phyloP scores from a whole-genome alignment of 2,797 vertebrate species.

The Lutjanus campechanus region DNA sequence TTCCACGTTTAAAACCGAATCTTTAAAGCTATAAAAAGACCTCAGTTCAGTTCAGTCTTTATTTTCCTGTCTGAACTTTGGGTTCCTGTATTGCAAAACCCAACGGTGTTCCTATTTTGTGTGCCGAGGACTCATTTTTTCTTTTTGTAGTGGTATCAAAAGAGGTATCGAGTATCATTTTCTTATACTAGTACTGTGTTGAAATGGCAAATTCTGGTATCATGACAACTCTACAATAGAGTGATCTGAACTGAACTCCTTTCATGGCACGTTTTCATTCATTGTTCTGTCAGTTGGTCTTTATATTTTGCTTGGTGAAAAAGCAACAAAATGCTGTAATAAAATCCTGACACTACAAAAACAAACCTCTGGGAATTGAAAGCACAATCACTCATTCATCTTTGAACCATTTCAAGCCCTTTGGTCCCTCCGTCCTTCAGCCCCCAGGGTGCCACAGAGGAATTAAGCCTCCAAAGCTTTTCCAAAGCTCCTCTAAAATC shows the following conservation, averaged over 20 bases:
- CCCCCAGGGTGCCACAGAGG: slow-evolving; percentile 78
- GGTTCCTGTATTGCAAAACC: too few relatives aligned
- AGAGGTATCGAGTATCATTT: too few relatives aligned
- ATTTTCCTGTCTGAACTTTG: too few relatives aligned
- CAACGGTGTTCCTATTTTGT: too few relatives aligned
- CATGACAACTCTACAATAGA: too few relatives aligned
- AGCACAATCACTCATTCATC: slow-evolving; percentile 74
- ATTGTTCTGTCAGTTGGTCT: slow-evolving; percentile 12
- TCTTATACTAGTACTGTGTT: too few relatives aligned
- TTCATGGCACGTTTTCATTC: slow-evolving; percentile 1
- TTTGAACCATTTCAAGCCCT: slow-evolving; percentile 66
- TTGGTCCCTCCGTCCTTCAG: slow-evolving; percentile 61
- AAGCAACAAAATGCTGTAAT: slow-evolving; percentile 54
- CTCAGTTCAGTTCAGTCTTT: too few relatives aligned
- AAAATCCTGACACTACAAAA: slow-evolving; percentile 56
- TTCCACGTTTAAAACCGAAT: too few relatives aligned
- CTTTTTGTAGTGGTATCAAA: too few relatives aligned
- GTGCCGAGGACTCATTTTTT: too few relatives aligned
- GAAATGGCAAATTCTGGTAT: too few relatives aligned
- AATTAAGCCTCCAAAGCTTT: slow-evolving; percentile 77
- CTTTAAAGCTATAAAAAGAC: too few relatives aligned
- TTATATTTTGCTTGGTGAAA: slow-evolving; percentile 21
- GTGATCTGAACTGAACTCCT: slow-evolving; percentile 8
- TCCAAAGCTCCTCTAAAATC: slow-evolving; percentile 64
- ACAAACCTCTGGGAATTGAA: slow-evolving; percentile 69